A percentile compares a stretch with the other conserved stretches of the same genome.
Conservation (phyloP, 2,888 invertebrate species). For the Steinernema carpocapsae region DNA sequence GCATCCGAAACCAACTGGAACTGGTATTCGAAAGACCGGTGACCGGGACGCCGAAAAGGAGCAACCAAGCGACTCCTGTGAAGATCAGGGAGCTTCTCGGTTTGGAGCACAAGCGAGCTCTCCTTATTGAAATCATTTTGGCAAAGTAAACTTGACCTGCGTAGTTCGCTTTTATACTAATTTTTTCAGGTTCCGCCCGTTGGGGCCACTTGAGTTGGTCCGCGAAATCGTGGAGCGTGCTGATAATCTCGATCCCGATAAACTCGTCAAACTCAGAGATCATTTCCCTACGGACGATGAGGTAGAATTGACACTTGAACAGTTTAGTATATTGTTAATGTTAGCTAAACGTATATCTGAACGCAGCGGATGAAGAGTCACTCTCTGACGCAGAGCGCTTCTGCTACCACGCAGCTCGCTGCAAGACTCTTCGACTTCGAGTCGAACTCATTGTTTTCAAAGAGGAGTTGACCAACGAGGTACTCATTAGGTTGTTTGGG, state of each 20-base stretch:
- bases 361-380: slow-evolving; percentile 8
- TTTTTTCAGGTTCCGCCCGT: slow-evolving; percentile 18
- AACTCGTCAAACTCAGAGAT: slow-evolving; percentile 23
- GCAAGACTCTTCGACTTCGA: slow-evolving; percentile 7
- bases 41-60: slow-evolving; percentile 14
- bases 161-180: background rate
- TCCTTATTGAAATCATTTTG: slow-evolving; percentile 19
- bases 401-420: slow-evolving; percentile 11
- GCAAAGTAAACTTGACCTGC: background rate
- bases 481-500: too few species aligned
- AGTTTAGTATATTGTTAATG: background rate
- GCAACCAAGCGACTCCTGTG: background rate
- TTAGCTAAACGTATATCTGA: slow-evolving; percentile 9
- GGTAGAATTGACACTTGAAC: background rate
- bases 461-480: slow-evolving; percentile 19
- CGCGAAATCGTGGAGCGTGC: background rate
- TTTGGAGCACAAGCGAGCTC: slow-evolving; percentile 28
- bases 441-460: slow-evolving; percentile 34
- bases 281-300: slow-evolving; percentile 27
- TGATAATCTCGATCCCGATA: slow-evolving; percentile 1
- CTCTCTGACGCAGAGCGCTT: slow-evolving; percentile 15
- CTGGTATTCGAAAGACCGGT: slow-evolving; percentile 2
- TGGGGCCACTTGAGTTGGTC: background rate
- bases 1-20: slow-evolving; percentile 4
- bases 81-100: slow-evolving; percentile 20